A percentile compares a stretch with the other conserved stretches of the same genome.
Evolutionary conservation across 2,888 invertebrate species (phyloP).

Genomic region (Podabrus alpinus): DNA sequence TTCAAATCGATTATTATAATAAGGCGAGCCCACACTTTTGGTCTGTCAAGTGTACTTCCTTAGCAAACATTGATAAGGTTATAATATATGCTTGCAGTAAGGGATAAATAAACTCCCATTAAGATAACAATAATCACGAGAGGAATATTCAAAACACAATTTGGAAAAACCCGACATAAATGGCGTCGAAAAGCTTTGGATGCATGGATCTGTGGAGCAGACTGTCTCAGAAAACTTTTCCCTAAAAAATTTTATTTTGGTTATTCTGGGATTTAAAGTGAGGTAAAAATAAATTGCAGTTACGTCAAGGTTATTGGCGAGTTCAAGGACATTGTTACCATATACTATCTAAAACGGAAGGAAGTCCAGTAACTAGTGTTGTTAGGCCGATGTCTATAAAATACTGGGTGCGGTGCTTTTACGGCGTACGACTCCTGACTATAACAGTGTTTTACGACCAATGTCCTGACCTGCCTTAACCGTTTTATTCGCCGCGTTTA

Average conservation of each 20-base stretch:
- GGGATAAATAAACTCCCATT: neutral
- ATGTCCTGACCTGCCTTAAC: conserved; percentile 53
- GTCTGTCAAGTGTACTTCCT: neutral
- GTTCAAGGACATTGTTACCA: conserved; percentile 41
- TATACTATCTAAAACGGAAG: conserved; percentile 38
- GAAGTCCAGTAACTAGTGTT: conserved; percentile 45
- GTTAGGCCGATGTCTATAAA: conserved; percentile 50
- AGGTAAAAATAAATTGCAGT: neutral
- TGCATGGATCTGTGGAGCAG: neutral
- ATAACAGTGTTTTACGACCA: conserved; percentile 53
- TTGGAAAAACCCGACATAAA: neutral
- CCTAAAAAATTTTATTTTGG: neutral
- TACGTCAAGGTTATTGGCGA: conserved; percentile 12
- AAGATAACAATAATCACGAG: neutral
- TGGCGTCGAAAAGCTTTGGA: neutral
- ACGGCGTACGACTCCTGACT: conserved; percentile 52
- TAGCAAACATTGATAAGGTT: neutral
- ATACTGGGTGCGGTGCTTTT: conserved; percentile 49
- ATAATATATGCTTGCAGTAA: neutral
- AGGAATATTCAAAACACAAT: neutral
- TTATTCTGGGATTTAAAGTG: no score
- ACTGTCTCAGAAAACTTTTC: neutral
- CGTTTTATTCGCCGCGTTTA: conserved; percentile 56
- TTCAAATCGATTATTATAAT: neutral
- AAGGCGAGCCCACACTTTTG: neutral